Evolutionary conservation across 2,113 vertebrate species (phyloP), one percentile per base, ranked within the genome.

Genomic region (Lophius piscatorius): DNA sequence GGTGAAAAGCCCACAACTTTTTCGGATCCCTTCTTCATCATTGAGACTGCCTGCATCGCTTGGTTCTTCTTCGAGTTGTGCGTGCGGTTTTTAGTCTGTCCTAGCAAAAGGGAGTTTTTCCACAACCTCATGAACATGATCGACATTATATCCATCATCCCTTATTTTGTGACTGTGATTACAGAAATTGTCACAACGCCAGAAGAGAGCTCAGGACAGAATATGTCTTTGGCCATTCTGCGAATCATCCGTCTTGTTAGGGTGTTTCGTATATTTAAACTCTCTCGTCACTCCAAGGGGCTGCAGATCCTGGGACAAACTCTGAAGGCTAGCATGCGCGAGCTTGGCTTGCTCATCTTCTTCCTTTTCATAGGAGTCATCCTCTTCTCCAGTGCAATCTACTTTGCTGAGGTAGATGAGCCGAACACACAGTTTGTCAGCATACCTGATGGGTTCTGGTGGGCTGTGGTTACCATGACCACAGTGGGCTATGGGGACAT

Each of bases 391-490:
- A 99, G 97, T 1, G 97, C 97, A 0, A 91, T 98, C 67, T 99
- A 96, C 86, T 99, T 98, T 0, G 96, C 95, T 0, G 97, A 98
- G 39, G 97, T 95, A 11, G 97, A 99, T 0, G 97, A 99, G 34
- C 96, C 96, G 0, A 92, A 93, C 59, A 97, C 96, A 2, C 96
- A 98, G 36, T 99, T 99, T 81, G 92, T 94, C 28, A 99, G 97
- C 90, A 99, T 99, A 52, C 97, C 97, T 0, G 95, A 99, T 0
- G 97, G 95, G 17, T 99, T 98, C 90, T 99, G 97, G 97, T 99
- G 97, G 97, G 96, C 97, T 0, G 96, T 99, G 72, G 96, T 99
- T 4, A 99, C 97, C 13, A 99, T 99, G 97, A 99, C 97, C 0
- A 99, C 97, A 0, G 97, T 99, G 36, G 97, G 97, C 51, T 99